phyloP scores from a whole-genome alignment of 1,140 invertebrate genomes.

The Leguminivora glycinivorella region DNA sequence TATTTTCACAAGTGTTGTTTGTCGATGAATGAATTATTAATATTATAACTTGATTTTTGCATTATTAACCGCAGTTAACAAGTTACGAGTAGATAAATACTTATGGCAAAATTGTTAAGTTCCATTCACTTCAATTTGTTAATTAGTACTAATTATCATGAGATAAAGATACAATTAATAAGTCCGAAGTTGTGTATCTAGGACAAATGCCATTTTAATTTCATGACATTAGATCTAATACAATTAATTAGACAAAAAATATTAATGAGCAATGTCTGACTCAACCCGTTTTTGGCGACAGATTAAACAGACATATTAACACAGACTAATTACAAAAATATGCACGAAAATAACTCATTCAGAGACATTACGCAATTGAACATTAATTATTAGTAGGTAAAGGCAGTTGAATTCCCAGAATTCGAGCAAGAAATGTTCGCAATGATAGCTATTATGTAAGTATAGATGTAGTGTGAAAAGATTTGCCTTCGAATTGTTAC shows the following conservation, averaged over 20 bases:
- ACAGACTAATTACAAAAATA: conserved; percentile 1
- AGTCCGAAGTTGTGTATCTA: background rate
- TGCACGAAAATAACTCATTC: conserved; percentile 4
- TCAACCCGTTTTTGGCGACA: conserved; percentile 23
- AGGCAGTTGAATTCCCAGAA: background rate
- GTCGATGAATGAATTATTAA: background rate
- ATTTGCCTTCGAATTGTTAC: no score
- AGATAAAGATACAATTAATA: no score
- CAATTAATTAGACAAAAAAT: background rate
- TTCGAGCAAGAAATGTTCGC: no score
- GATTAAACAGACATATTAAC: conserved; percentile 21
- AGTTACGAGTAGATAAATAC: no score
- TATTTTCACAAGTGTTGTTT: background rate
- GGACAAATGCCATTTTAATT: background rate
- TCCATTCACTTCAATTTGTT: background rate
- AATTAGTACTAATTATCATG: no score
- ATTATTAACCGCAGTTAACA: background rate
- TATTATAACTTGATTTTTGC: background rate
- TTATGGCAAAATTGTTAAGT: background rate
- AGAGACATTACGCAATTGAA: background rate
- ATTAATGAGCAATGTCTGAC: background rate
- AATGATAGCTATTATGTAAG: no score
- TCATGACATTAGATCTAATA: background rate
- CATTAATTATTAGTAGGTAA: background rate
- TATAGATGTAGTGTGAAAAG: background rate